A percentile compares a stretch with the other conserved stretches of the same genome.
Evolutionary conservation across 2,888 invertebrate species (phyloP).

Genomic region (Drosophila affinis): DNA sequence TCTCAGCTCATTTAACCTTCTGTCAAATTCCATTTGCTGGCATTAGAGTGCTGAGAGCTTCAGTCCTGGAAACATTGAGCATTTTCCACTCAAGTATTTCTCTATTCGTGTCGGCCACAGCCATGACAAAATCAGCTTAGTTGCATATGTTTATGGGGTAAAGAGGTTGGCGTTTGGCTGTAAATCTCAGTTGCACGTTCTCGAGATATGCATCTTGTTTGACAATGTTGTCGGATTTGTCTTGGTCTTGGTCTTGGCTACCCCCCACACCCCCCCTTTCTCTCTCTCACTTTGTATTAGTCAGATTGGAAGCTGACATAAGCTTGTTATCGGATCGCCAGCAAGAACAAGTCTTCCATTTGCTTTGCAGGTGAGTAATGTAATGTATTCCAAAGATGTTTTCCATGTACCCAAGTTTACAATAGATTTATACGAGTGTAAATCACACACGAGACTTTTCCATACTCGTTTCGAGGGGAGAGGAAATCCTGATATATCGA

Average conservation of each 20-base stretch:
- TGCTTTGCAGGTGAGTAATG: conserved; percentile 34
- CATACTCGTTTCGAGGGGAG: neutral
- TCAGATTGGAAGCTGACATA: conserved; percentile 37
- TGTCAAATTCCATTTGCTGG: conserved; percentile 14
- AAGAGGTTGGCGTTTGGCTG: neutral
- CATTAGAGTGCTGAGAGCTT: conserved; percentile 4
- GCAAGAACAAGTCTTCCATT: conserved; percentile 21
- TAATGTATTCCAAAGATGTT: conserved; percentile 12
- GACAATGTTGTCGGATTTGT: conserved; percentile 33
- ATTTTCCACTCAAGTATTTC: neutral
- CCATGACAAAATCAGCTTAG: conserved; percentile 2
- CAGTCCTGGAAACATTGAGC: neutral
- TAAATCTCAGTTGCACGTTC: conserved; percentile 24
- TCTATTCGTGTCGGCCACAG: neutral
- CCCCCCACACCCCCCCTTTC: too few relatives aligned
- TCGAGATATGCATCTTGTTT: conserved; percentile 23
- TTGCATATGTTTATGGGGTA: neutral
- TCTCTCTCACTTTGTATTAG: conserved; percentile 3
- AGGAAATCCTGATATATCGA: neutral
- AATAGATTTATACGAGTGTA: neutral
- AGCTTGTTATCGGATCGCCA: conserved; percentile 33
- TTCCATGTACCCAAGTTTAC: neutral
- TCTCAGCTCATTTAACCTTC: conserved; percentile 14
- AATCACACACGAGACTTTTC: neutral
- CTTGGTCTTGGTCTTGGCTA: conserved; percentile 19